phyloP scores from a whole-genome alignment of 2,888 invertebrate species.

The Sclerodermus sp. region DNA sequence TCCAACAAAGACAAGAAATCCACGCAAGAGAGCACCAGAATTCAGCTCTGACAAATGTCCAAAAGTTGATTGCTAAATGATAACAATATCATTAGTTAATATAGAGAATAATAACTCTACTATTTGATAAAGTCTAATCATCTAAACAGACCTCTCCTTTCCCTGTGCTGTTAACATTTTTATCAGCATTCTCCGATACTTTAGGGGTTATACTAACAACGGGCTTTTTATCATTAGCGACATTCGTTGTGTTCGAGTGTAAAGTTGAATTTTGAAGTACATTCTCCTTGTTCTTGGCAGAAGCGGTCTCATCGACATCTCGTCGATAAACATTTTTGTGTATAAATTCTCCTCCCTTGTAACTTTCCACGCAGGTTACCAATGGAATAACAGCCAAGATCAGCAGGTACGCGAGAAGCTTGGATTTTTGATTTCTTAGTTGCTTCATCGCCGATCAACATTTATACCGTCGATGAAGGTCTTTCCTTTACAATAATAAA shows the following conservation, averaged over 20 bases:
- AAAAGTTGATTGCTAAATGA: neutral
- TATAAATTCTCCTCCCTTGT: slow-evolving; percentile 14
- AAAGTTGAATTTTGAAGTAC: neutral
- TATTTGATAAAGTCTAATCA: neutral
- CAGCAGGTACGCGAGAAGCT: slow-evolving; percentile 33
- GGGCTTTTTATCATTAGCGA: slow-evolving; percentile 13
- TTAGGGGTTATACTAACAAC: slow-evolving; percentile 25
- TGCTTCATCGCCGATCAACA: slow-evolving; percentile 35
- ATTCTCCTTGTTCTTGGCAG: neutral
- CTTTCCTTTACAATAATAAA: too few relatives aligned
- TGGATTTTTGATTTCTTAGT: slow-evolving; percentile 33
- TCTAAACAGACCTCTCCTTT: slow-evolving; percentile 22
- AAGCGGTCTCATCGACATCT: slow-evolving; percentile 1
- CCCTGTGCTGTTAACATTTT: slow-evolving; percentile 17
- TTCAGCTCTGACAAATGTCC: slow-evolving; percentile 25
- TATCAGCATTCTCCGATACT: slow-evolving; percentile 4
- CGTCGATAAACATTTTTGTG: slow-evolving; percentile 6
- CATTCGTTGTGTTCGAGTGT: neutral
- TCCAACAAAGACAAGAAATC: slow-evolving; percentile 53
- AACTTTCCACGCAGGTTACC: slow-evolving; percentile 25
- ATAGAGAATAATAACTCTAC: slow-evolving; percentile 12
- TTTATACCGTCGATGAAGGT: slow-evolving; percentile 12
- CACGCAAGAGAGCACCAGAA: slow-evolving; percentile 50
- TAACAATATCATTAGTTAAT: neutral
- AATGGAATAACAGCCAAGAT: slow-evolving; percentile 32